phyloP scores from a whole-genome alignment of 2,888 invertebrate genomes.

The Strigamia maritima region DNA sequence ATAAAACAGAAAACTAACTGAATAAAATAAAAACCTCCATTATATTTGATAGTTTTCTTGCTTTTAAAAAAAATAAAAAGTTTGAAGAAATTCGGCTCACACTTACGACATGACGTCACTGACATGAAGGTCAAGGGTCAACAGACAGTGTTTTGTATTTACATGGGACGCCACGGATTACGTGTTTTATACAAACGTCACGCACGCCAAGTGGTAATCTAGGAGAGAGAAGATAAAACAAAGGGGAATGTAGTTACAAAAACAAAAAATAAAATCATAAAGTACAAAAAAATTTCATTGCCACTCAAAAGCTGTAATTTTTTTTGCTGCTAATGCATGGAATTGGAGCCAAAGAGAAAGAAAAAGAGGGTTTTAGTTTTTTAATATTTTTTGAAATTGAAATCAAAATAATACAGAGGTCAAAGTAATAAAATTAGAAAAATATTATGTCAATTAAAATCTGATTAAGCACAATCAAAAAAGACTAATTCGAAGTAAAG shows the following conservation, averaged over 20 bases:
- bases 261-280: slow-evolving; percentile 40
- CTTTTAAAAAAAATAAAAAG: slow-evolving; percentile 33
- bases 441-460: neutral
- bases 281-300: slow-evolving; percentile 38
- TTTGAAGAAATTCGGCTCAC: slow-evolving; percentile 43
- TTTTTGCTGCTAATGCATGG: slow-evolving; percentile 30
- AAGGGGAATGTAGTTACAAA: slow-evolving; percentile 43
- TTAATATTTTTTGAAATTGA: slow-evolving; percentile 1
- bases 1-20: neutral
- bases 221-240: slow-evolving; percentile 44
- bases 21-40: slow-evolving; percentile 5
- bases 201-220: slow-evolving; percentile 43
- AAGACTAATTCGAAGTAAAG: neutral
- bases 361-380: slow-evolving; percentile 8
- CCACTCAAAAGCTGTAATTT: slow-evolving; percentile 25
- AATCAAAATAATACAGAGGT: neutral
- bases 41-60: neutral
- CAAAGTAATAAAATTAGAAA: slow-evolving; percentile 1
- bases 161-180: slow-evolving; percentile 43
- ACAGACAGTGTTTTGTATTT: slow-evolving; percentile 43
- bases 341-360: slow-evolving; percentile 30
- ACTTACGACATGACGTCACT: slow-evolving; percentile 44
- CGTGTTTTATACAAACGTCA: slow-evolving; percentile 43
- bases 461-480: neutral
- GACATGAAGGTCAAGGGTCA: slow-evolving; percentile 44